A percentile compares a stretch with the other conserved stretches of the same genome.
These are phyloP conservation scores for Tubulanus polymorphus DNA, from an alignment of 2,888 invertebrate species.

Conservation along the genomic window DNA sequence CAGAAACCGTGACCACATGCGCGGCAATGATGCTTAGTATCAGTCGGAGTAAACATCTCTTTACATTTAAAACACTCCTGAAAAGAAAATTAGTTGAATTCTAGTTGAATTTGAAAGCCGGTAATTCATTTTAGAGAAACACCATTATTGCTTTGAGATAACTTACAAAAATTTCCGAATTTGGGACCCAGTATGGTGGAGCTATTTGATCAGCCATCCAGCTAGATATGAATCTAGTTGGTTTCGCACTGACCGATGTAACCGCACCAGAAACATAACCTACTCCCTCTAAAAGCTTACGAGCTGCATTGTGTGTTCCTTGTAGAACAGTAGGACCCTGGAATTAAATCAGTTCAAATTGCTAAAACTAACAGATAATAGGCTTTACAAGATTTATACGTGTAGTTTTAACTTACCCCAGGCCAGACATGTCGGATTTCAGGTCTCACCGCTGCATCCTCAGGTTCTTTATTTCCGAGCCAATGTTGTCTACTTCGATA, in stretches of 20 bases:
- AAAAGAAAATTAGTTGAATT: no score
- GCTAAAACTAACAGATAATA: no score
- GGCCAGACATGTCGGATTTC: slow-evolving; percentile 70
- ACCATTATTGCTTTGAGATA: no score
- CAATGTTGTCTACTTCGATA: slow-evolving; percentile 73
- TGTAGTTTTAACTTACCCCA: slow-evolving; percentile 53
- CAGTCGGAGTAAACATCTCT: slow-evolving; percentile 29
- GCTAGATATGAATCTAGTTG: slow-evolving; percentile 65
- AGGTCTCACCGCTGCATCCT: slow-evolving; percentile 64
- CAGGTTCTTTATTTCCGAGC: slow-evolving; percentile 75
- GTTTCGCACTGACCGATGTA: slow-evolving; percentile 65
- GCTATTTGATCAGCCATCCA: slow-evolving; percentile 77
- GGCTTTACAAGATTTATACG: no score
- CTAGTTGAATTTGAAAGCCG: no score
- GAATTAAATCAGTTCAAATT: no score
- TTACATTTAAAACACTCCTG: slow-evolving; percentile 68
- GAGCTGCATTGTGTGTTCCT: slow-evolving; percentile 61
- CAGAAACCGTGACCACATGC: slow-evolving; percentile 79
- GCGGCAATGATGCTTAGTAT: slow-evolving; percentile 63
- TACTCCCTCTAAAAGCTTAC: slow-evolving; percentile 65
- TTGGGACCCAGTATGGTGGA: slow-evolving; percentile 76
- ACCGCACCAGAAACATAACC: slow-evolving; percentile 64
- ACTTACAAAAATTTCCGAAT: slow-evolving; percentile 67
- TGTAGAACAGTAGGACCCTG: slow-evolving; percentile 39
- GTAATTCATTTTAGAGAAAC: no score